Base-by-base conservation (phyloP, 2,888 invertebrate species). In the Sarcophaga caerulescens region DNA sequence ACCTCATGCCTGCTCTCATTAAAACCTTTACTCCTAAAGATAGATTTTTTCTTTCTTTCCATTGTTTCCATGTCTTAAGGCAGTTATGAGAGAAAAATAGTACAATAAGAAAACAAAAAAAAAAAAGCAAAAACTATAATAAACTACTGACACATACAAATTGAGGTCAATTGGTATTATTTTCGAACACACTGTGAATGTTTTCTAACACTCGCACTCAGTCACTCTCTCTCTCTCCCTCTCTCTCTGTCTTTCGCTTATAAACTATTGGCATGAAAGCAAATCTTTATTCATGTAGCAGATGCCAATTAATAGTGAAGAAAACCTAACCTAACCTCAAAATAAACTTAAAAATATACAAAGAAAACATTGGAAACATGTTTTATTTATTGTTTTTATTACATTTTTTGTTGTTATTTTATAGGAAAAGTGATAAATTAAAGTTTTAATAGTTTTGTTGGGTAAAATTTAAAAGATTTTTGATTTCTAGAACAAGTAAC, bases 141-240 rank as follows among this genome's bases (percentile, higher is more conserved):
- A 35, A 35, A 35, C 35, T 35, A 83, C 52, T 83, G 85, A 80
- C 80, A 86, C 80, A 77, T 17, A 77, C 80, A 74, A 84, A 81
- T 84, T 84, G 78, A 84, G 86, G 86, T 86, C 84, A 86, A 86
- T 84, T 86, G 81, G 44, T 76, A 71, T 68, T 66, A 78, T 79
- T 85, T 85, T 81, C 62, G 60, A 71, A 59, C 62, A 12, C 12
- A 47, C 11, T 52, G 52, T 52, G 4, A 10, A 35, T 6, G 35
- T 35, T 35, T 35, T 35, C 35, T 35, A 35, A 35, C 35, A 35
- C 35, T 6, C 35, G 6, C 35, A 47, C 5, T 14, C 52, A 14
- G 4, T 52, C 14, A 14, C 12, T 17, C 17, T 52, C 17, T 52
- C 52, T 52, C 52, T 52, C 52, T 52, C 8, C 14, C 12, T 1